Evolutionary conservation across 1,140 invertebrate genomes (phyloP).

Genomic region (Drosophila hydei): DNA sequence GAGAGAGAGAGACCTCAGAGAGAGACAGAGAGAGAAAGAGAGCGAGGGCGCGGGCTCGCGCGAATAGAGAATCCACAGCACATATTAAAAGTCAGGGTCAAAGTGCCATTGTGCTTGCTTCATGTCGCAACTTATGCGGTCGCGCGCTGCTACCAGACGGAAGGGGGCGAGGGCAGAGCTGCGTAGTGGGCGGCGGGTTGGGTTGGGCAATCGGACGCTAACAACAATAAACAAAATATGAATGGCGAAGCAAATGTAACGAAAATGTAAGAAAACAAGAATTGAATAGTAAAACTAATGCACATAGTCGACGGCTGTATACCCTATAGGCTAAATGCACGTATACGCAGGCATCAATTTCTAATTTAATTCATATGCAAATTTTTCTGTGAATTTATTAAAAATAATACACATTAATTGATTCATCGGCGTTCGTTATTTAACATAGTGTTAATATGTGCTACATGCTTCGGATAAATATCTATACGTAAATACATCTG

Average conservation of each 20-base stretch:
- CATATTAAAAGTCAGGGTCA: slow-evolving; percentile 74
- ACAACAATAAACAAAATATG: slow-evolving; percentile 76
- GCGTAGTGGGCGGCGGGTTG: not conserved
- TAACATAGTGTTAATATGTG: slow-evolving; percentile 17
- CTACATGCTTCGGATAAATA: not conserved
- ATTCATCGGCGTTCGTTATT: not conserved
- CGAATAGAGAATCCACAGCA: not conserved
- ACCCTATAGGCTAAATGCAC: no score
- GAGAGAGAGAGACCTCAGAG: not conserved
- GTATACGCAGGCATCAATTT: no score
- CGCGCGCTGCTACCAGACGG: not conserved
- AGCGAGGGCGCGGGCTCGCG: no score
- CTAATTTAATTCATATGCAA: no score
- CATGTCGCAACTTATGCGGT: slow-evolving; percentile 31
- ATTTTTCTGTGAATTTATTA: not conserved
- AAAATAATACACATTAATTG: not conserved
- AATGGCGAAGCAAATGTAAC: slow-evolving; percentile 73
- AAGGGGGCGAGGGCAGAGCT: not conserved
- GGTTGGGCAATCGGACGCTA: slow-evolving; percentile 27
- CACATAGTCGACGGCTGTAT: slow-evolving; percentile 3
- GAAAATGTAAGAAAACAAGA: slow-evolving; percentile 60
- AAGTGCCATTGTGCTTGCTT: slow-evolving; percentile 66
- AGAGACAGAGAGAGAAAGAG: not conserved
- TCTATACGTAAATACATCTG: not conserved
- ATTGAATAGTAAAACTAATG: slow-evolving; percentile 25